These are phyloP conservation scores for Parambassis ranga DNA, from an alignment of 2,797 vertebrate species.

Conservation along the genomic window DNA sequence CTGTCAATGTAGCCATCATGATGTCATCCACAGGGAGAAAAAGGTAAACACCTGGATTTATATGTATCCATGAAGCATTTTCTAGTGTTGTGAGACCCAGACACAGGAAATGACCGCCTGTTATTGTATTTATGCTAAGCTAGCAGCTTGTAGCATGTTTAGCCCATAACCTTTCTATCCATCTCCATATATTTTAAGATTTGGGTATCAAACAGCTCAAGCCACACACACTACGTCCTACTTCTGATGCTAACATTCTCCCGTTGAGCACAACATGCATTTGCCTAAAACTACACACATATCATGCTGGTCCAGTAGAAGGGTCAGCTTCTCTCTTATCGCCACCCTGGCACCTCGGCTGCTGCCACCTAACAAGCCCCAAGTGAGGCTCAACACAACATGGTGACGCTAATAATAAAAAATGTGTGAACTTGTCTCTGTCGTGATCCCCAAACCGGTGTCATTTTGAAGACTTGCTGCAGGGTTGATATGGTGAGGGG, in stretches of 20 bases:
- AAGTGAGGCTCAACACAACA: conserved; percentile 33
- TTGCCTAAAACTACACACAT: conserved; percentile 27
- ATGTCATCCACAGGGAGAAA: no score
- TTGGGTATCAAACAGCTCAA: no score
- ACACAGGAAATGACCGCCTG: no score
- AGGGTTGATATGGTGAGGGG: conserved; percentile 40
- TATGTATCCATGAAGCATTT: no score
- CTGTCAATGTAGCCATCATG: no score
- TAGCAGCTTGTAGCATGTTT: not conserved
- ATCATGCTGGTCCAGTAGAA: no score
- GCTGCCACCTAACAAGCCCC: conserved; percentile 36
- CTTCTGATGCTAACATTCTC: not conserved
- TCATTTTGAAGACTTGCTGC: conserved; percentile 37
- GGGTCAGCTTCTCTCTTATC: conserved; percentile 31
- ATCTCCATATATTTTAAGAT: no score
- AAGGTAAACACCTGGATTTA: no score
- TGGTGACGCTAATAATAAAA: conserved; percentile 52
- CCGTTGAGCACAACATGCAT: conserved; percentile 9
- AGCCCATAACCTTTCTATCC: no score
- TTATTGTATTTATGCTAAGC: no score
- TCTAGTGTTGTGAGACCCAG: no score
- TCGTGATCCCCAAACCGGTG: conserved; percentile 31
- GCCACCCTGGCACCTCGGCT: conserved; percentile 18
- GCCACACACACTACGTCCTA: no score
- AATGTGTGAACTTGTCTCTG: conserved; percentile 43